Evolutionary conservation across 1,140 invertebrate genomes (phyloP).

Genomic region (Druon quercuslanigerum): DNA sequence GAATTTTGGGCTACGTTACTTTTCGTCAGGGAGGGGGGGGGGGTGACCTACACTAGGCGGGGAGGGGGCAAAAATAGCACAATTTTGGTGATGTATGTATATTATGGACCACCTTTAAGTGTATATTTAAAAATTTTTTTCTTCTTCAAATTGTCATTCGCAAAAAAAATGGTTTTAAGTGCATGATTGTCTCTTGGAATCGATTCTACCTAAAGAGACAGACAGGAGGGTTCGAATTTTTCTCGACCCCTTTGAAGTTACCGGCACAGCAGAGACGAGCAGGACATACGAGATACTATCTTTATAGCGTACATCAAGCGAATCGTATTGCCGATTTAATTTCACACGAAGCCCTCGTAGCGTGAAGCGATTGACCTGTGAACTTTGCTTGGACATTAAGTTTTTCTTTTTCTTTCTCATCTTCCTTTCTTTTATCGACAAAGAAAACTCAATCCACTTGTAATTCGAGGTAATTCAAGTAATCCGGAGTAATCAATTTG

Average conservation of each 20-base stretch:
- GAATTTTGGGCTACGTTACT: too few relatives aligned
- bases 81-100: too few relatives aligned
- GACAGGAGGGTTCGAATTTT: slow-evolving; percentile 39
- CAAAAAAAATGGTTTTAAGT: neutral
- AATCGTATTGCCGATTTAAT: slow-evolving; percentile 39
- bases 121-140: too few relatives aligned
- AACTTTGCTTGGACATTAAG: slow-evolving; percentile 31
- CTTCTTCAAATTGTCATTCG: too few relatives aligned
- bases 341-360: slow-evolving; percentile 34
- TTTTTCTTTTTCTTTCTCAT: neutral
- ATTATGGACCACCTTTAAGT: too few relatives aligned
- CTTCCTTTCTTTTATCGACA: neutral
- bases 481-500: too few relatives aligned
- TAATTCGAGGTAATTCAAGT: too few relatives aligned
- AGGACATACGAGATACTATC: slow-evolving; percentile 42
- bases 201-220: slow-evolving; percentile 5
- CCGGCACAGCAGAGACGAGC: slow-evolving; percentile 36
- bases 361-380: slow-evolving; percentile 38
- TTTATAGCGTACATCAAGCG: slow-evolving; percentile 38
- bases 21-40: too few relatives aligned
- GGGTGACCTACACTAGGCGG: too few relatives aligned
- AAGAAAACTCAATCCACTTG: neutral
- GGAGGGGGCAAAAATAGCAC: too few relatives aligned
- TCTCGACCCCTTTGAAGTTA: slow-evolving; percentile 50
- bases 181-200: neutral